Percentiles rank a stretch among this genome's conserved stretches.
These are phyloP conservation scores for Gambusia holbrooki DNA, from an alignment of 2,113 vertebrate species.

Conservation along the genomic window DNA sequence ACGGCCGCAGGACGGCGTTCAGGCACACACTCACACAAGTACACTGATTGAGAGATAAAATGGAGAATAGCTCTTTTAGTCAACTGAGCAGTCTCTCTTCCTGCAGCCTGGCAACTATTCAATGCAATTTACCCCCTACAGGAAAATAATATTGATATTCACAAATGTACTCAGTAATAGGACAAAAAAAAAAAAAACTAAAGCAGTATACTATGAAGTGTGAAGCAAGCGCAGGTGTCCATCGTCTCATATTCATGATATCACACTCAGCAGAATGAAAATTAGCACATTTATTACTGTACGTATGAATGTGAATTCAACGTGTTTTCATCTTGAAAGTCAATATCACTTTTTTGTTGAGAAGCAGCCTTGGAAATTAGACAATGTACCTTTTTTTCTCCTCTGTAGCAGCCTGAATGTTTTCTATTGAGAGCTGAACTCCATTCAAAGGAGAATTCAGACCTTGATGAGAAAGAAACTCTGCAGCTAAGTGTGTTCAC, in stretches of 20 bases:
- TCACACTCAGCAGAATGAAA: conserved; percentile 37
- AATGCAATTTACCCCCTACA: conserved; percentile 67
- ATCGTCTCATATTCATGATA: conserved; percentile 45
- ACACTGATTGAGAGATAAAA: conserved; percentile 72
- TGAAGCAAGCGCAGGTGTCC: conserved; percentile 56
- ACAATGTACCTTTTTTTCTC: conserved; percentile 38
- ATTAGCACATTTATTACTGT: conserved; percentile 30
- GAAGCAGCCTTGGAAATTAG: conserved; percentile 40
- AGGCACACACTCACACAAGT: conserved; percentile 14
- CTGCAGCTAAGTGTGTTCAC: conserved; percentile 41
- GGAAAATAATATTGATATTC: conserved; percentile 73
- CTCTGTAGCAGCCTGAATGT: conserved; percentile 39
- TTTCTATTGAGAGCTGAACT: conserved; percentile 45
- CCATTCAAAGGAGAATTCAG: conserved; percentile 57
- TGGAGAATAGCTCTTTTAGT: conserved; percentile 70
- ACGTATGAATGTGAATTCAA: conserved; percentile 37
- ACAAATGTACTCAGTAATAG: conserved; percentile 51
- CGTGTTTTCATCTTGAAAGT: conserved; percentile 36
- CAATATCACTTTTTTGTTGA: conserved; percentile 37
- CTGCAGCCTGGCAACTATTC: conserved; percentile 66
- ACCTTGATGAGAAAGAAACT: conserved; percentile 52
- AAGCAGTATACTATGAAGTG: conserved; percentile 20
- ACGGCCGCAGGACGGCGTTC: conserved; percentile 13
- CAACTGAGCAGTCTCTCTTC: conserved; percentile 46
- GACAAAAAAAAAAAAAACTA: not conserved